Conservation (phyloP, 2,888 invertebrate genomes). For the Hartigia nigra region DNA sequence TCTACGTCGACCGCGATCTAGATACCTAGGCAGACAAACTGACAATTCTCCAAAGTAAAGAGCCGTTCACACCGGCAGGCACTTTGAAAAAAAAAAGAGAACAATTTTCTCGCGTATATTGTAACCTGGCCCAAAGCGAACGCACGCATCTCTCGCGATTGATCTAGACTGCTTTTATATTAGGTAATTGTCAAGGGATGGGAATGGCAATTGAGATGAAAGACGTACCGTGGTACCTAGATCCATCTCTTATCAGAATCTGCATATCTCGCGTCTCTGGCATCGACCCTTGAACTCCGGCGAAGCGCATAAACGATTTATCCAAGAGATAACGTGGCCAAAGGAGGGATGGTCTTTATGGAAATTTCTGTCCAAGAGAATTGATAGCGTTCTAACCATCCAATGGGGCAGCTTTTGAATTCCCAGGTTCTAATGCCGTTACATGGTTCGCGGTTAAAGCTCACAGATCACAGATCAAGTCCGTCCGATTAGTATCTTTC, state of each 20-base stretch:
- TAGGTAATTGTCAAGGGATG: neutral
- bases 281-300: neutral
- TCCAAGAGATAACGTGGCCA: neutral
- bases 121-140: neutral
- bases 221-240: neutral
- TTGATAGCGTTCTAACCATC: neutral
- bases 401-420: neutral
- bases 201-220: neutral
- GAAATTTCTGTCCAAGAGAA: neutral
- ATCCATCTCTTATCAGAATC: neutral
- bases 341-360: neutral
- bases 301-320: neutral
- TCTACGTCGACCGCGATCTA: constrained; percentile 16
- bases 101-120: neutral
- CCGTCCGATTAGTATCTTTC: neutral
- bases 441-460: neutral
- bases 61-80: neutral
- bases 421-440: neutral
- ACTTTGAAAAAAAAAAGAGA: neutral
- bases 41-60: neutral
- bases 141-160: neutral
- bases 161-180: neutral
- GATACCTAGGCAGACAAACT: constrained; percentile 18
- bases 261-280: neutral
- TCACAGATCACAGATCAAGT: neutral